A percentile compares a stretch with the other conserved stretches of the same genome.
Evolutionary conservation across 1,140 invertebrate genomes (phyloP).

Genomic region (Conus ventricosus): DNA sequence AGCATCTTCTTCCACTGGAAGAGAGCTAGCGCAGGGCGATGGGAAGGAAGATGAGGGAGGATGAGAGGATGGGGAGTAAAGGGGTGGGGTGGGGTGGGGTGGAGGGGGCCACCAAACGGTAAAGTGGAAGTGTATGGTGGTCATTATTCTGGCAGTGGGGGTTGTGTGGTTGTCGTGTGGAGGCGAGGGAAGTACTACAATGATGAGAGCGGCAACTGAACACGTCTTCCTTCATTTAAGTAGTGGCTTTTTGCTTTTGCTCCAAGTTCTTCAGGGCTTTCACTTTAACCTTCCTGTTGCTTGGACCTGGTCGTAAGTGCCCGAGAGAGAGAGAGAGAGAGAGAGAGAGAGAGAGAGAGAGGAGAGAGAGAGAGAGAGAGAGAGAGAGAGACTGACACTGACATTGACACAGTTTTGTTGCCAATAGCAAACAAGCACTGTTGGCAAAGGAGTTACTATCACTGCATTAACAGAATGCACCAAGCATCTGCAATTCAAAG

Average conservation of each 20-base stretch:
- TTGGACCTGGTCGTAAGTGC: too few species aligned
- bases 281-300: too few species aligned
- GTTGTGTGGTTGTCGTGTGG: background rate
- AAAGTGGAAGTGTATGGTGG: too few species aligned
- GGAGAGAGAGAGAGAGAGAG: background rate
- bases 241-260: too few species aligned
- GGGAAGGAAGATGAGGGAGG: too few species aligned
- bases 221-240: background rate
- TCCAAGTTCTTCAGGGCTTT: too few species aligned
- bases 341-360: slow-evolving; percentile 4
- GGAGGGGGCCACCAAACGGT: too few species aligned
- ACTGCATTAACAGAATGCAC: too few species aligned
- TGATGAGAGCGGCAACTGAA: background rate
- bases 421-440: too few species aligned
- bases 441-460: too few species aligned
- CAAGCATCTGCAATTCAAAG: background rate
- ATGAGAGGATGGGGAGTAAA: background rate
- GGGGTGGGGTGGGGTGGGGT: background rate
- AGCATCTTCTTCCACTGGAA: too few species aligned
- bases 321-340: background rate
- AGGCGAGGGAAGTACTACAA: background rate
- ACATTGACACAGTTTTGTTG: background rate
- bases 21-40: too few species aligned
- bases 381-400: background rate
- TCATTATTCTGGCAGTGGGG: background rate